Base-by-base conservation (phyloP, 1,140 invertebrate species). In the Linepithema humile region DNA sequence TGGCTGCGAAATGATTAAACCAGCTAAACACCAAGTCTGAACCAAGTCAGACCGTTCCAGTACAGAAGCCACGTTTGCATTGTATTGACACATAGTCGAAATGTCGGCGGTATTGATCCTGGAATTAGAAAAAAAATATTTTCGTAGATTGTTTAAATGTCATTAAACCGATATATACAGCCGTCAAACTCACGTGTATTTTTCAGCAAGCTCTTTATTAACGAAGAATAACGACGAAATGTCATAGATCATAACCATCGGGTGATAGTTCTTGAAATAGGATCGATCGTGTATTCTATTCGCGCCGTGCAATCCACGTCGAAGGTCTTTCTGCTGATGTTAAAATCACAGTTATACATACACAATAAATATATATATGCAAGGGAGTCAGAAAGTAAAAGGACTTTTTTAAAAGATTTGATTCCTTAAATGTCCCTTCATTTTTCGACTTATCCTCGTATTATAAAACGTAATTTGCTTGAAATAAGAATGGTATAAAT, bases 1-100 rank as follows among this genome's bases (percentile, higher is more conserved):
- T 35, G 84, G 91, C 84, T 95, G 93, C 0, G 96, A 95, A 60
- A 95, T 96, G 1, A 97, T 96, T 45, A 97, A 93, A 86, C 96
- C 96, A 15, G 97, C 97, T 80, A 98, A 93, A 17, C 96, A 96
- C 98, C 98, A 98, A 53, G 98, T 96, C 93, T 98, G 97, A 20
- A 97, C 96, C 53, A 99, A 93, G 94, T 99, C 98, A 84, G 96
- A 95, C 50, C 98, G 96, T 7, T 97, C 97, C 62, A 97, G 94
- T 29, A 95, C 94, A 7, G 96, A 95, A 26, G 98, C 97, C 6
- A 97, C 95, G 84, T 96, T 95, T 23, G 97, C 96, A 95, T 99
- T 99, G 69, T 96, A 96, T 60, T 96, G 96, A 93, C 98, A 99
- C 95, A 98, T 97, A 7, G 95, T 95, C 82, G 91, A 90, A 17